phyloP scores from a whole-genome alignment of 1,140 invertebrate species.

The Campoletis sonorensis region DNA sequence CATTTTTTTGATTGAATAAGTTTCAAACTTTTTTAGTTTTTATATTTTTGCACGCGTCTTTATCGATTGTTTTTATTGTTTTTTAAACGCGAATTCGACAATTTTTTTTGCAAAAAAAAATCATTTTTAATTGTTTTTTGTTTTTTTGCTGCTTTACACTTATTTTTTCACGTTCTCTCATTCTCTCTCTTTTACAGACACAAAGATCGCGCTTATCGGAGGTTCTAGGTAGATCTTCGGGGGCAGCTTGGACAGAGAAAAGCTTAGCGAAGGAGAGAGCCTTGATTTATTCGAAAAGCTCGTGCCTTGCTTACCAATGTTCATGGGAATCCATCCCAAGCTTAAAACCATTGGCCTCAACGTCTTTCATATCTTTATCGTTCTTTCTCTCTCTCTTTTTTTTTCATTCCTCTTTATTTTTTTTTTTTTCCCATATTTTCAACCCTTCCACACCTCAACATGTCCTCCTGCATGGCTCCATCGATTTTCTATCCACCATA shows the following conservation, averaged over 20 bases:
- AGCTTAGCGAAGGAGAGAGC: conserved; percentile 8
- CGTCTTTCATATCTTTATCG: not conserved
- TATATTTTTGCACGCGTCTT: too few relatives aligned
- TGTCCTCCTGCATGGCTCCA: not conserved
- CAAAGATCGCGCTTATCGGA: not conserved
- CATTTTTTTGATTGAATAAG: too few relatives aligned
- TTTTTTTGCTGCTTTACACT: not conserved
- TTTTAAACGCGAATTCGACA: too few relatives aligned
- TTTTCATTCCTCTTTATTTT: not conserved
- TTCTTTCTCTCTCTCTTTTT: not conserved
- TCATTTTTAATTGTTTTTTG: not conserved
- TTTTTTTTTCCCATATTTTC: not conserved
- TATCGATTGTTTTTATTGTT: too few relatives aligned
- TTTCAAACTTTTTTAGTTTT: too few relatives aligned
- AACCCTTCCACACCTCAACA: not conserved
- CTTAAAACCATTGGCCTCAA: conserved; percentile 35
- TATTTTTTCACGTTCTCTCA: not conserved
- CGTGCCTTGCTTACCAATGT: conserved; percentile 63
- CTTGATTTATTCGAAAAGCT: conserved; percentile 66
- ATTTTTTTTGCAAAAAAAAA: too few relatives aligned
- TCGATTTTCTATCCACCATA: conserved; percentile 1
- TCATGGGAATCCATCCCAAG: conserved; percentile 38
- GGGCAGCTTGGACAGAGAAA: conserved; percentile 37
- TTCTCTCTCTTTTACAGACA: not conserved
- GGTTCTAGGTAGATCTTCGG: not conserved